Evolutionary conservation across 2,797 vertebrate species (phyloP).

Genomic region (Novumbra hubbsi): DNA sequence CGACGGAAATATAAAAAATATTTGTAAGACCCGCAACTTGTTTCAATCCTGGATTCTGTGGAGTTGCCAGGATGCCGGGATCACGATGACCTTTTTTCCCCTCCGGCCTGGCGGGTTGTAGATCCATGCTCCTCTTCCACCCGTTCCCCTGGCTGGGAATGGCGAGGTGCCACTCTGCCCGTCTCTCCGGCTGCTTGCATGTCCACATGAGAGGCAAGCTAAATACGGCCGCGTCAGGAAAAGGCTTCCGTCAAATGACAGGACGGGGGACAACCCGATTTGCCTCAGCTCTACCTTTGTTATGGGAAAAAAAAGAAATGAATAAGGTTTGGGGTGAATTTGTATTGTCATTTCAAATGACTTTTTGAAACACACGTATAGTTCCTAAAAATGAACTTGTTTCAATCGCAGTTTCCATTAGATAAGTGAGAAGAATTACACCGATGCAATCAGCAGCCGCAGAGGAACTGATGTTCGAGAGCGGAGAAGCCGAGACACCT

Average conservation of each 20-base stretch:
- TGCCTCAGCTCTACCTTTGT: background rate
- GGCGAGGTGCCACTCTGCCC: constrained; percentile 50
- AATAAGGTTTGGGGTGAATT: too few species aligned
- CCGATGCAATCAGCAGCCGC: background rate
- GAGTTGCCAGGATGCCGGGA: constrained; percentile 69
- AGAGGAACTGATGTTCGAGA: constrained; percentile 20
- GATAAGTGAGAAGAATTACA: background rate
- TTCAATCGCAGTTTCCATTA: too few species aligned
- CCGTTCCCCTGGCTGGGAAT: constrained; percentile 61
- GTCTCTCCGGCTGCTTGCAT: constrained; percentile 3
- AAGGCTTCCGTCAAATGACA: background rate
- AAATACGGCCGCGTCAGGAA: background rate
- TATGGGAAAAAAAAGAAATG: background rate
- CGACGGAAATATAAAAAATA: background rate
- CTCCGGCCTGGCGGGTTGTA: constrained; percentile 69
- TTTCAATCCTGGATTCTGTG: constrained; percentile 52
- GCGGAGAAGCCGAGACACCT: constrained; percentile 44
- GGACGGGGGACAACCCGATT: background rate
- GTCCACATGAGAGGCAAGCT: background rate
- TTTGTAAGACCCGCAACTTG: constrained; percentile 18
- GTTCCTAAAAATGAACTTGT: too few species aligned
- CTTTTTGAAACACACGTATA: too few species aligned
- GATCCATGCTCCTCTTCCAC: constrained; percentile 65
- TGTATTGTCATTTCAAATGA: too few species aligned
- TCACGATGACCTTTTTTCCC: constrained; percentile 77